Base-by-base conservation (phyloP, 2,888 invertebrate species). In the Tethea ocularis region DNA sequence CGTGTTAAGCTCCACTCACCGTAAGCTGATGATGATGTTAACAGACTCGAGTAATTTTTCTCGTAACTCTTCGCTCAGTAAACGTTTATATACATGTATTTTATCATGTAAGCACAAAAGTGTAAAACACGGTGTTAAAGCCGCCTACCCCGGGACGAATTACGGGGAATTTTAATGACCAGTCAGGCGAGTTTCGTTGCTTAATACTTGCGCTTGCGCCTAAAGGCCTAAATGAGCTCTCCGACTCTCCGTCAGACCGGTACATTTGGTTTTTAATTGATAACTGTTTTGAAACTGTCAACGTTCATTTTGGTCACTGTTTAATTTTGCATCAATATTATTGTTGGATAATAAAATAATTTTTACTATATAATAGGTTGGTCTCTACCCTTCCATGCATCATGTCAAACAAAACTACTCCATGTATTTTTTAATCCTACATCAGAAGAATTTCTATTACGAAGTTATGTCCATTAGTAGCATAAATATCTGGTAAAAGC, bases 131-230 rank as follows among this genome's bases (percentile, higher is more conserved):
- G 67, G 70, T 76, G 77, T 76, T 69, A 70, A 75, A 20, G 20
- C 46, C 46, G 46, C 46, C 46, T 46, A 20, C 71, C 75, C 80
- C 80, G 81, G 79, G 80, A 82, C 82, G 83, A 85, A 87, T 88
- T 84, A 82, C 78, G 72, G 82, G 80, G 88, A 86, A 89, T 86
- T 82, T 84, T 83, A 86, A 84, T 83, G 82, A 88, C 85, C 83
- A 74, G 85, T 82, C 77, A 66, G 66, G 83, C 87, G 70, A 75
- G 88, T 87, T 87, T 75, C 66, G 77, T 66, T 77, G 68, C 75
- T 71, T 72, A 78, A 75, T 72, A 72, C 74, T 71, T 73, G 78
- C 77, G 78, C 46, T 46, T 46, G 46, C 78, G 52, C 76, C 73
- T 73, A 75, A 58, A 77, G 79, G 80, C 80, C 75, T 76, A 81